Evolutionary conservation across 1,140 invertebrate genomes (phyloP).

Genomic region (Bradynema listronoti): DNA sequence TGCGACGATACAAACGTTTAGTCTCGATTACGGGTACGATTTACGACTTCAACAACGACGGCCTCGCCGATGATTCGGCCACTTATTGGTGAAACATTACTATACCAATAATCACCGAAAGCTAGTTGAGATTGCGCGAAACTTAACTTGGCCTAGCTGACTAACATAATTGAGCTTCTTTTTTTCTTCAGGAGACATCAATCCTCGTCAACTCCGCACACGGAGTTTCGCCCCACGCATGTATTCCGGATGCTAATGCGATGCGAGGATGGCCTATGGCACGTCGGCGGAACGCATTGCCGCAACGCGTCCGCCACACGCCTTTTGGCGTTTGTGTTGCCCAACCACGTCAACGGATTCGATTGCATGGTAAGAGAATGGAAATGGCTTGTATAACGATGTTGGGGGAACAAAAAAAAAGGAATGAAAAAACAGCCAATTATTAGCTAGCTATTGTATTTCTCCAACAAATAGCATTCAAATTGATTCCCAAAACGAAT

Average conservation of each 20-base stretch:
- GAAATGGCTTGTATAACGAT: too few species aligned
- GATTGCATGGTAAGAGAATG: conserved; percentile 40
- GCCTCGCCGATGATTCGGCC: conserved; percentile 26
- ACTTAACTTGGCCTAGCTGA: not conserved
- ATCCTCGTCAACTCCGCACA: not conserved
- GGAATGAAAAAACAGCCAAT: not conserved
- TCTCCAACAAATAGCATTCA: too few species aligned
- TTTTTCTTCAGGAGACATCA: not conserved
- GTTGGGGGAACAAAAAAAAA: not conserved
- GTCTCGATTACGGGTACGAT: conserved; percentile 34
- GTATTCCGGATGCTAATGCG: conserved; percentile 39
- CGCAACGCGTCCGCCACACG: conserved; percentile 19
- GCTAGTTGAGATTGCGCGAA: not conserved
- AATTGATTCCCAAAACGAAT: not conserved
- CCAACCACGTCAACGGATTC: conserved; percentile 25
- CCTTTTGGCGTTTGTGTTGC: conserved; percentile 36
- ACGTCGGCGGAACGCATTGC: conserved; percentile 32
- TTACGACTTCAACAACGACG: conserved; percentile 32
- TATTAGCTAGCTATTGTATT: too few species aligned
- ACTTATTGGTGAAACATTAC: conserved; percentile 16
- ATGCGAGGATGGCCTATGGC: conserved; percentile 30
- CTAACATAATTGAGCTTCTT: not conserved
- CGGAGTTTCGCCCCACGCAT: conserved; percentile 26
- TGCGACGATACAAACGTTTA: conserved; percentile 23
- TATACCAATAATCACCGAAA: not conserved